Conservation (phyloP, 2,888 invertebrate genomes). For the Cepaea hortensis region DNA sequence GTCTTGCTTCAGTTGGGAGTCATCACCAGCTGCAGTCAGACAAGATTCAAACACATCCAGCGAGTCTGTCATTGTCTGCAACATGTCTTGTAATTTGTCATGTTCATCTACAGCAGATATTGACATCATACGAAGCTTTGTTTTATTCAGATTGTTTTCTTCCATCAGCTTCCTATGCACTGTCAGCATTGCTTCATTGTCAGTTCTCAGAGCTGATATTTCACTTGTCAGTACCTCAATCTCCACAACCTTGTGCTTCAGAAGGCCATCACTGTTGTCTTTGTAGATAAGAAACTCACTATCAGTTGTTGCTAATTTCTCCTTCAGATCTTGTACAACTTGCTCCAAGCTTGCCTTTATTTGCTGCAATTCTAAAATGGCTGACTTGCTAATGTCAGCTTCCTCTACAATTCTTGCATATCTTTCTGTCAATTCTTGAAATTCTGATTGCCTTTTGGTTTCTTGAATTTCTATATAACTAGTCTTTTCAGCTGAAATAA, state of each 20-base stretch:
- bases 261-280: not conserved
- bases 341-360: not conserved
- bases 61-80: constrained; percentile 23
- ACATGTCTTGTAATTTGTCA: constrained; percentile 6
- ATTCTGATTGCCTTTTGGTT: constrained; percentile 1
- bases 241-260: constrained; percentile 12
- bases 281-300: constrained; percentile 7
- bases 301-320: not conserved
- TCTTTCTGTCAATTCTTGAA: constrained; percentile 8
- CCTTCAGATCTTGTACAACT: not conserved
- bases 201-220: constrained; percentile 6
- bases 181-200: constrained; percentile 11
- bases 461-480: not conserved
- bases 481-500: constrained; percentile 14
- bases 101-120: not conserved
- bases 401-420: constrained; percentile 31
- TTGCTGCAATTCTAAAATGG: constrained; percentile 4
- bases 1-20: constrained; percentile 4
- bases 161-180: constrained; percentile 9
- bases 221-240: constrained; percentile 11
- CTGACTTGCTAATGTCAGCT: not conserved
- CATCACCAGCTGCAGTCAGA: constrained; percentile 14
- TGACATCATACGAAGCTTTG: constrained; percentile 11
- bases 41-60: constrained; percentile 40
- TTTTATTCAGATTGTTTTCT: constrained; percentile 35